Base-by-base conservation (phyloP, 2,113 vertebrate species). In the Paraplagusia blochii region DNA sequence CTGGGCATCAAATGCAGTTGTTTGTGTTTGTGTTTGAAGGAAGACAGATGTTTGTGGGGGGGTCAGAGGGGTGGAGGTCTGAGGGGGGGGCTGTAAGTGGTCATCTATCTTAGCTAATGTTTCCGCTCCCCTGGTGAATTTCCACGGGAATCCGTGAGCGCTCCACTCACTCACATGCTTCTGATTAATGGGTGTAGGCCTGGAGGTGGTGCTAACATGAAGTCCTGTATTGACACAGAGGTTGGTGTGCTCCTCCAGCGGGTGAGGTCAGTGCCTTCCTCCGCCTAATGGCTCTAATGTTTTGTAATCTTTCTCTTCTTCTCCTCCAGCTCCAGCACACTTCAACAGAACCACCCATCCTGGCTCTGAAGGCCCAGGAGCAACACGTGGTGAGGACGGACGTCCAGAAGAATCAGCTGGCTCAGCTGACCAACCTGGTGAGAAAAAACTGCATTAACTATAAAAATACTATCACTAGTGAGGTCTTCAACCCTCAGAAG, bases 331-430 rank as follows among this genome's bases (percentile, higher is more conserved):
- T 92, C 36, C 85, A 88, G 73, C 86, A 58, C 60, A 61, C 80
- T 9, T 79, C 88, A 42, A 82, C 88, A 35, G 89, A 89, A 46
- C 74, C 86, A 13, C 86, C 90, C 0, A 55, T 80, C 19, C 65
- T 81, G 38, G 86, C 79, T 0, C 78, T 82, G 29, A 89, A 53
- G 51, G 45, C 43, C 9, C 56, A 82, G 0, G 86, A 88, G 46
- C 92, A 93, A 57, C 90, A 47, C 7, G 66, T 92, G 0, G 91
- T 90, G 76, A 91, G 74, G 66, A 84, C 93, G 53, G 93, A 95
- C 5, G 75, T 78, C 9, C 81, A 86, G 45, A 84, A 68, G 38
- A 69, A 86, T 3, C 58, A 77, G 3, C 75, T 90, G 5, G 49
- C 87, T 0, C 88, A 89, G 10, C 64, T 89, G 56, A 89, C 87